These are phyloP conservation scores for Glossophaga mutica DNA, from an alignment of 2,797 vertebrate genomes.

Conservation along the genomic window DNA sequence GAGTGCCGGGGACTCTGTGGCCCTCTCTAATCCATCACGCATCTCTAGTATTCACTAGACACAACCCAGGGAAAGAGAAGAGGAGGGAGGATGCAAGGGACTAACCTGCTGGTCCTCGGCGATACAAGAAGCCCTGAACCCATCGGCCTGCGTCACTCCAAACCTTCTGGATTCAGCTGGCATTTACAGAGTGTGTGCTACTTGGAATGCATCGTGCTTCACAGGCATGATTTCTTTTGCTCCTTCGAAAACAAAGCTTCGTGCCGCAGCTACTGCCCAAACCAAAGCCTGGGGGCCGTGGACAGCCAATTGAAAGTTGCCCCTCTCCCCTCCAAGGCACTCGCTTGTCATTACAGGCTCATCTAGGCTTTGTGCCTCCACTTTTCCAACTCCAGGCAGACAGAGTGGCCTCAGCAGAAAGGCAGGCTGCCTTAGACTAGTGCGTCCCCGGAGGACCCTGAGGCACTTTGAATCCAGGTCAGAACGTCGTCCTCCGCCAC, in stretches of 20 bases:
- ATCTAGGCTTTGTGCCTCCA: not conserved
- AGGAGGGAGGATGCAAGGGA: not conserved
- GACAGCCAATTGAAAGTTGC: not conserved
- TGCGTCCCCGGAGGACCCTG: not conserved
- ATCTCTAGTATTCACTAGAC: not conserved
- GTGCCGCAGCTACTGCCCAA: not conserved
- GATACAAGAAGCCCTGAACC: not conserved
- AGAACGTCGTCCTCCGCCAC: not conserved
- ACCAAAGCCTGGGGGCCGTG: not conserved
- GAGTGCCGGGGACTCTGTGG: not conserved
- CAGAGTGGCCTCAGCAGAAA: not conserved
- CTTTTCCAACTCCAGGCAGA: not conserved
- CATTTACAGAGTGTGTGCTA: not conserved
- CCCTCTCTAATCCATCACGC: not conserved
- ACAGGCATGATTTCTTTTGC: not conserved
- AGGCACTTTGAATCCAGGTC: slow-evolving; percentile 20
- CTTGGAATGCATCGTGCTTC: not conserved
- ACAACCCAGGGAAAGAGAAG: not conserved
- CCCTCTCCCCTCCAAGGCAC: not conserved
- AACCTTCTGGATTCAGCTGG: not conserved
- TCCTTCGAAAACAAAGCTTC: not conserved
- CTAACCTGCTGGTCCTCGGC: not conserved
- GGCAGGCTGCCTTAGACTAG: not conserved
- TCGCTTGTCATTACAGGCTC: not conserved
- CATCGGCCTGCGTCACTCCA: not conserved